A percentile compares a stretch with the other conserved stretches of the same genome.
phyloP scores from a whole-genome alignment of 2,113 vertebrate species.

The Vidua macroura region DNA sequence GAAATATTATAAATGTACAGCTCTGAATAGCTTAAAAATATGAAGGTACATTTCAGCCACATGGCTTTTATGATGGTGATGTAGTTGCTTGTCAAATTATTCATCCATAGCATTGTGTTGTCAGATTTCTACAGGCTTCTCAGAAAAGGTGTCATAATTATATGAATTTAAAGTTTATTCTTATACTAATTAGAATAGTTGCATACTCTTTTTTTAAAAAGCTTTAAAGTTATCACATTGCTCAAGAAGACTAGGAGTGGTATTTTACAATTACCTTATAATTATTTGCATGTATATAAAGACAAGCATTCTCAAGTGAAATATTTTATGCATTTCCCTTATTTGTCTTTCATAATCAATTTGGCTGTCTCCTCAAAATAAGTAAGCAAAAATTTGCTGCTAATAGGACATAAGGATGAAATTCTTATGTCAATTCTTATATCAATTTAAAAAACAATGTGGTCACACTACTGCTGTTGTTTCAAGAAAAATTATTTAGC shows the following conservation, averaged over 20 bases:
- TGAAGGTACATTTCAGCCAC: neutral
- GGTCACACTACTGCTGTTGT: rapidly evolving
- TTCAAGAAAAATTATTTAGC: neutral
- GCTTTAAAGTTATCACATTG: neutral
- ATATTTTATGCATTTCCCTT: neutral
- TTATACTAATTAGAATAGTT: neutral
- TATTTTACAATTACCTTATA: neutral
- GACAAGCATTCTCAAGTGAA: neutral
- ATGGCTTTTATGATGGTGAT: neutral
- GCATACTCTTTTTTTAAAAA: neutral
- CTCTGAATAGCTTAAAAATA: neutral
- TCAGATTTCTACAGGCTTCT: neutral
- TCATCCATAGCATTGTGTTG: neutral
- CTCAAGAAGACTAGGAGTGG: neutral
- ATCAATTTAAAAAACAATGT: neutral
- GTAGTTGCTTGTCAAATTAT: neutral
- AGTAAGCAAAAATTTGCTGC: neutral
- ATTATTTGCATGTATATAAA: neutral
- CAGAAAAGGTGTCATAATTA: neutral
- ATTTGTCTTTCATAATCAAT: neutral
- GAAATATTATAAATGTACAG: neutral
- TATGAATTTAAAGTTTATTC: neutral
- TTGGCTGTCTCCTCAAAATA: neutral
- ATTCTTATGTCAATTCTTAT: neutral
- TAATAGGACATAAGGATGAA: neutral